phyloP scores from a whole-genome alignment of 2,888 invertebrate genomes.

The Patella pellucida region DNA sequence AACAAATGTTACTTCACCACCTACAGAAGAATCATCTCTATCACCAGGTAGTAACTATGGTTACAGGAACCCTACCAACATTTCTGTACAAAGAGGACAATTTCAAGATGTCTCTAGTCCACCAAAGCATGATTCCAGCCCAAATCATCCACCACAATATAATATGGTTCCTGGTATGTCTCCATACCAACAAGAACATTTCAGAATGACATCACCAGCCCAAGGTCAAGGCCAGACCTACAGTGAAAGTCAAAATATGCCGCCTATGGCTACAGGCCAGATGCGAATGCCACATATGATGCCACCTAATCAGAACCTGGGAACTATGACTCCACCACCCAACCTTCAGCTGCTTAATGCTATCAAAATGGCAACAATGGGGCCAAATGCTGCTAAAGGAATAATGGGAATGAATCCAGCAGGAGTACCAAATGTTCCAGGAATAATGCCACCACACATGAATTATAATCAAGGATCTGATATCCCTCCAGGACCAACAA shows the following conservation, averaged over 20 bases:
- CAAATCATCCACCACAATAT: constrained; percentile 23
- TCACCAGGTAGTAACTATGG: constrained; percentile 12
- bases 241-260: constrained; percentile 1
- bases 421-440: background rate
- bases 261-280: background rate
- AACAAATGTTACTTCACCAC: constrained; percentile 27
- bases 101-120: background rate
- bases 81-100: background rate
- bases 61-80: background rate
- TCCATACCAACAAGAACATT: constrained; percentile 24
- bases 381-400: constrained; percentile 20
- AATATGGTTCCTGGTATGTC: constrained; percentile 34
- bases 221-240: constrained; percentile 10
- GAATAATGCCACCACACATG: background rate
- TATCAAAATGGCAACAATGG: background rate
- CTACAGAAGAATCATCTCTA: constrained; percentile 20
- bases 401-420: constrained; percentile 7
- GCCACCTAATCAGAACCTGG: background rate
- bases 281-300: constrained; percentile 6
- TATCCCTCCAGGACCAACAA: background rate
- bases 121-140: constrained; percentile 22
- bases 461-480: constrained; percentile 2
- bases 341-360: background rate
- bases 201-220: background rate
- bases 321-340: background rate